Evolutionary conservation across 92 coral and sea anemone species (phyloP).

Genomic region (Siderastrea siderea): DNA sequence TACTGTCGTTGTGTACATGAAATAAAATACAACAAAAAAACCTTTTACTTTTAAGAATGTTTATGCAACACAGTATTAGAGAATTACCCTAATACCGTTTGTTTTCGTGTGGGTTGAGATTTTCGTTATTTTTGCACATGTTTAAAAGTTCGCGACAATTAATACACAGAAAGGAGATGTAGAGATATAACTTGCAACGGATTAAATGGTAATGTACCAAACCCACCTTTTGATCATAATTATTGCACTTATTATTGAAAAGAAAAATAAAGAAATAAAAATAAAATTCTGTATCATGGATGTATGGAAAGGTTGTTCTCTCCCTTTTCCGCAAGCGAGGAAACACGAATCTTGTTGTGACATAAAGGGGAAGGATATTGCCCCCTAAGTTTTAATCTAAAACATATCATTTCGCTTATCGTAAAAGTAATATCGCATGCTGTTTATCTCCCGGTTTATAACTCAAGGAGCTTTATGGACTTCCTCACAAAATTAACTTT

Average conservation of each 20-base stretch:
- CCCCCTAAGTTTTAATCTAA: not conserved
- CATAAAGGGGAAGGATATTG: not conserved
- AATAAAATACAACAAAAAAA: not conserved
- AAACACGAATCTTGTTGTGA: not conserved
- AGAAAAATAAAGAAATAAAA: too few species aligned
- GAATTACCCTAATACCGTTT: not conserved
- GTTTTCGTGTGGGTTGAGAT: too few species aligned
- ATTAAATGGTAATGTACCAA: too few species aligned
- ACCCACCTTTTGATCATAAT: too few species aligned
- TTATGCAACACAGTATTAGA: not conserved
- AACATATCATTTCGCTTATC: not conserved
- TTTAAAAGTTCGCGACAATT: too few species aligned
- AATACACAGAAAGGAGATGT: too few species aligned
- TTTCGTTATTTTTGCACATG: too few species aligned
- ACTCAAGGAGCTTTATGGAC: not conserved
- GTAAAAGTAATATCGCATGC: not conserved
- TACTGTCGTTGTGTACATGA: not conserved
- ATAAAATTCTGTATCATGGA: not conserved
- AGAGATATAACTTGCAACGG: too few species aligned
- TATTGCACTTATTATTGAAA: too few species aligned
- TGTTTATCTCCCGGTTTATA: not conserved
- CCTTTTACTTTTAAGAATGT: not conserved
- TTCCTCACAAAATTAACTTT: not conserved
- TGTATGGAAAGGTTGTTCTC: not conserved
- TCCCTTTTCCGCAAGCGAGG: not conserved